Conservation (phyloP, 2,888 invertebrate species). For the Tupiocoris notatus region DNA sequence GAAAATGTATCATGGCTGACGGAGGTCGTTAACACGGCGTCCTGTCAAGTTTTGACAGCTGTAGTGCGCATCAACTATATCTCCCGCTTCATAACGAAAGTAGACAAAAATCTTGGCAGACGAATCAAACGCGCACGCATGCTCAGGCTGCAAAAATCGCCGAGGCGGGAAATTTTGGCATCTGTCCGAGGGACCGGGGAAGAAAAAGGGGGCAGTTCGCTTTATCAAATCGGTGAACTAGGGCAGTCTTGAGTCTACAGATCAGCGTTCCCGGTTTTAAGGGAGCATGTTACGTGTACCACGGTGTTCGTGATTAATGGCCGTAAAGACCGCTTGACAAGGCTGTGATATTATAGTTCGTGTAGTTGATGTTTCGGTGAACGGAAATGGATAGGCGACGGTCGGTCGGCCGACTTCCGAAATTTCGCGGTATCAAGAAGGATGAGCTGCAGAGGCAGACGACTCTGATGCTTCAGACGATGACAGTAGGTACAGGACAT, state of each 20-base stretch:
- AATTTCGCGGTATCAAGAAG: constrained; percentile 74
- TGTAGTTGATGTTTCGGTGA: neutral
- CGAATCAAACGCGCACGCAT: neutral
- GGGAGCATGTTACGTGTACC: no score
- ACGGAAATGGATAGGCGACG: constrained; percentile 17
- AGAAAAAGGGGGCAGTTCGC: neutral
- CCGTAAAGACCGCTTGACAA: no score
- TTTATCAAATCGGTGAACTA: neutral
- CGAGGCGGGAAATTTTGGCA: neutral
- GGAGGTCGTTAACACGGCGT: neutral
- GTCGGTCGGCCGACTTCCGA: constrained; percentile 40
- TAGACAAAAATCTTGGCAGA: neutral
- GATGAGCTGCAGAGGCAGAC: constrained; percentile 71
- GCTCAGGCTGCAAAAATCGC: neutral
- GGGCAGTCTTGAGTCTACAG: neutral
- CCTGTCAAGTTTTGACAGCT: neutral
- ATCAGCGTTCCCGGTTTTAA: no score
- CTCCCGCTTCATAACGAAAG: neutral
- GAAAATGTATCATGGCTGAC: no score
- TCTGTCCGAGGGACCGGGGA: neutral
- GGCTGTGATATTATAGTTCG: no score
- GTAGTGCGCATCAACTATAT: no score
- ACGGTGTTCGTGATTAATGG: neutral
- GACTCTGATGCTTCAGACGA: constrained; percentile 70
- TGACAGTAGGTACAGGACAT: constrained; percentile 69